Conservation (phyloP, 1,140 invertebrate genomes). For the Lepidurus arcticus region DNA sequence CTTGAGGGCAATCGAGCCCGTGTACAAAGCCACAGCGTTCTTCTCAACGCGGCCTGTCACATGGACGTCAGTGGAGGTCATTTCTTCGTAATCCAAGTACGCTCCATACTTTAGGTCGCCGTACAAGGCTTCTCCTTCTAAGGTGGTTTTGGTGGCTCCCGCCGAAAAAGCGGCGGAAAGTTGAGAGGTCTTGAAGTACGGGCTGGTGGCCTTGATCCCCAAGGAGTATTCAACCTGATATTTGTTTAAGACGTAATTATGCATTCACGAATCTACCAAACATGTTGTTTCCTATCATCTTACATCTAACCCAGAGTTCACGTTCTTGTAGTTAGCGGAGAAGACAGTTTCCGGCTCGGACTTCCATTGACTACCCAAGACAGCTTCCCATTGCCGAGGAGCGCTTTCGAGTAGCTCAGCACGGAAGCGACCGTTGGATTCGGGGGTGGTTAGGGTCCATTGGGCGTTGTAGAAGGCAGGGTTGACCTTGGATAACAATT, state of each 20-base stretch:
- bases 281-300: not conserved
- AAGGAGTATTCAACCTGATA: slow-evolving; percentile 22
- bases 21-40: slow-evolving; percentile 1
- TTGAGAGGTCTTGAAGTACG: slow-evolving; percentile 2
- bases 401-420: slow-evolving; percentile 11
- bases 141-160: slow-evolving; percentile 5
- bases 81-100: slow-evolving; percentile 25
- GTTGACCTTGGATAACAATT: slow-evolving; percentile 12
- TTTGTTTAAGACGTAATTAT: not conserved
- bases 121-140: slow-evolving; percentile 23
- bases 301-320: slow-evolving; percentile 28
- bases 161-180: slow-evolving; percentile 15
- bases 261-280: not conserved
- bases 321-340: slow-evolving; percentile 24
- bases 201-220: slow-evolving; percentile 23
- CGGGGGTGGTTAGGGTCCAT: slow-evolving; percentile 19
- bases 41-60: slow-evolving; percentile 11
- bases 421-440: not conserved
- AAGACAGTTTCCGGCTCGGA: slow-evolving; percentile 22
- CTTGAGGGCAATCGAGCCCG: not conserved
- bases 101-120: slow-evolving; percentile 9
- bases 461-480: slow-evolving; percentile 30
- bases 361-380: not conserved
- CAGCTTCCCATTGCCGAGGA: slow-evolving; percentile 24
- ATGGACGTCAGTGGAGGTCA: not conserved